These are phyloP conservation scores for Pomatostomus ruficeps DNA, from an alignment of 2,113 vertebrate genomes.

Conservation along the genomic window DNA sequence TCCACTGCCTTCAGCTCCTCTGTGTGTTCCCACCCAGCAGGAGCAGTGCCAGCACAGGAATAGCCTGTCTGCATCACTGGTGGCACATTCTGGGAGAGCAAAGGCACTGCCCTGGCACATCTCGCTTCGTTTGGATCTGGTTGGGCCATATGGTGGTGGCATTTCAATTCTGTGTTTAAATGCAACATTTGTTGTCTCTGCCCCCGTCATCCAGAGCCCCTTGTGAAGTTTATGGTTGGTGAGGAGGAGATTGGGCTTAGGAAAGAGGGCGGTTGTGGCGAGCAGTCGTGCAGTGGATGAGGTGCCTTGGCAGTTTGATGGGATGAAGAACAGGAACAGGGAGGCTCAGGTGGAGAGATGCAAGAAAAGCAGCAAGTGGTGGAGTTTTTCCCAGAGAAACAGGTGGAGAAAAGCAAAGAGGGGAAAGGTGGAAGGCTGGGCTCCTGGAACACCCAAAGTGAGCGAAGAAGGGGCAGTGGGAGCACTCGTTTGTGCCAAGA, in stretches of 20 bases:
- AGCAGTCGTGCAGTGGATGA: not conserved
- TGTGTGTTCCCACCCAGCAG: not conserved
- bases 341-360: not conserved
- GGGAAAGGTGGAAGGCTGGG: not conserved
- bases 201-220: not conserved
- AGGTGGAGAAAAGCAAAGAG: not conserved
- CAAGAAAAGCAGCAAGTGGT: not conserved
- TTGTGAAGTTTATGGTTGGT: not conserved
- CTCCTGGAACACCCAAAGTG: not conserved
- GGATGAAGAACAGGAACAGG: not conserved
- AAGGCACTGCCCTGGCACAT: not conserved
- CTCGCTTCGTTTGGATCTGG: not conserved
- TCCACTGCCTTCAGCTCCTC: not conserved
- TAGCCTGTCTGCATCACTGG: not conserved
- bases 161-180: not conserved
- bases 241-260: not conserved
- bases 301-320: not conserved
- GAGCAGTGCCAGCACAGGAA: not conserved
- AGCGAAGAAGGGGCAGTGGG: not conserved
- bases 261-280: not conserved
- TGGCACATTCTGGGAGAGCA: constrained; percentile 21
- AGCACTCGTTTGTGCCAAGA: not conserved
- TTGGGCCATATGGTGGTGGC: not conserved
- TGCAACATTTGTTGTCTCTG: not conserved
- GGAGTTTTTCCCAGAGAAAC: not conserved